phyloP scores from a whole-genome alignment of 2,797 vertebrate genomes.

The Sebastolobus altivelis region DNA sequence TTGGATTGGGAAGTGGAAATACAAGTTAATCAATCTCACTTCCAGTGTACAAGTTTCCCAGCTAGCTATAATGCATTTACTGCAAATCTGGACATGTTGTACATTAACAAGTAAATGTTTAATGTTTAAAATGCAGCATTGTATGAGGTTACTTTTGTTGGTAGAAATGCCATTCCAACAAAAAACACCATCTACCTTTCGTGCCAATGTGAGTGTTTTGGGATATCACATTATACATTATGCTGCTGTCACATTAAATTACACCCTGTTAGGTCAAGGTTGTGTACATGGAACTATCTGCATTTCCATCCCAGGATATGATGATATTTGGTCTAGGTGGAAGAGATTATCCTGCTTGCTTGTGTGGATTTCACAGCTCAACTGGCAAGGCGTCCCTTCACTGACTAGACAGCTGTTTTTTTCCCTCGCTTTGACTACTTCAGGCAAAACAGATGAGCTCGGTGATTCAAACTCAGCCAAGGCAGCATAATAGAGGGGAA shows the following conservation, averaged over 20 bases:
- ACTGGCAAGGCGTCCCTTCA: conserved; percentile 66
- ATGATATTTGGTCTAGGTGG: conserved; percentile 67
- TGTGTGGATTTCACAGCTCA: conserved; percentile 79
- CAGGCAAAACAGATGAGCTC: conserved; percentile 69
- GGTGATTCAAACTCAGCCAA: conserved; percentile 68
- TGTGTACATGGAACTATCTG: conserved; percentile 40
- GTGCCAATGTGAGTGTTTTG: conserved; percentile 24
- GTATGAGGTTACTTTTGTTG: background rate
- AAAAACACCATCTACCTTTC: conserved; percentile 27
- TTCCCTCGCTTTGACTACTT: conserved; percentile 64
- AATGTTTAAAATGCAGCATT: background rate
- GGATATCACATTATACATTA: conserved; percentile 31
- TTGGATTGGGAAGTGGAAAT: conserved; percentile 13
- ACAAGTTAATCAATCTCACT: conserved; percentile 22
- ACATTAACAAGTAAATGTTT: background rate
- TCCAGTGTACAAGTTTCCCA: background rate
- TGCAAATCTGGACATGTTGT: background rate
- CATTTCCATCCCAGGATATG: conserved; percentile 59
- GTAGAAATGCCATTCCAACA: conserved; percentile 27
- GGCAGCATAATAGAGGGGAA: conserved; percentile 61
- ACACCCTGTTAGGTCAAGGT: conserved; percentile 46
- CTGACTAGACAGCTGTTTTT: conserved; percentile 75
- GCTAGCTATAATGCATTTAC: background rate
- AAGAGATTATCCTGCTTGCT: conserved; percentile 74
- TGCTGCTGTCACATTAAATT: conserved; percentile 51